Base-by-base conservation (phyloP, 92 coral and sea anemone species). In the Muricea muricata region DNA sequence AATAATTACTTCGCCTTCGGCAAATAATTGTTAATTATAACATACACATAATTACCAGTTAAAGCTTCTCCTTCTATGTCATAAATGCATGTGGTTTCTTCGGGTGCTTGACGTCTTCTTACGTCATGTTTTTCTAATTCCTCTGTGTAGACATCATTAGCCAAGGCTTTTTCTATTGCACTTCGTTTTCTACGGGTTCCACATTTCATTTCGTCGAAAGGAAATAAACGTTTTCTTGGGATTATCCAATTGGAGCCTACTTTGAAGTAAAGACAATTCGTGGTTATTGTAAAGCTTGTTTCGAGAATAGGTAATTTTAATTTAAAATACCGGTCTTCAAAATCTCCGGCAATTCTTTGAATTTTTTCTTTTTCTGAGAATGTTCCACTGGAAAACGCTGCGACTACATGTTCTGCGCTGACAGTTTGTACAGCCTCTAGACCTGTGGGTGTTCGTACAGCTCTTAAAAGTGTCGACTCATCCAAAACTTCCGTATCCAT, bases 281-380 rank as follows among this genome's bases (percentile, higher is more conserved):
- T 95, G 17, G 72, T 30, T 18, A 95, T 91, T 31, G 89, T 72
- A 71, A 95, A 95, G 2, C 91, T 90, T 83, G 84, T 95, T 77
- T 93, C 91, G 1, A 95, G 85, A 75, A 95, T 87, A 20, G 98
- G 98, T 23, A 91, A 41, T 52, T 91, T 91, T 0, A 95, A 66
- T 34, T 87, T 81, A 73, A 95, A 95, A 67, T 88, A 95, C n/a
- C 97, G 91, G 81, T 95, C 98, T 90, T 96, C 99, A 82, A 93
- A 96, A 76, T 96, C 98, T 0, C 99, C 97, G 28, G 89, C 98
- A 23, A 93, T 86, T 7, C 85, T 66, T 33, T 93, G 92, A 56
- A 93, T 88, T 61, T 85, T 86, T n/a, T 93, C 94, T 75, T 91
- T 93, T 42, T 95, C 97, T 0, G 94, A 86, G 35, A 85, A 91